phyloP scores from a whole-genome alignment of 2,888 invertebrate genomes.

The Diadromus collaris region DNA sequence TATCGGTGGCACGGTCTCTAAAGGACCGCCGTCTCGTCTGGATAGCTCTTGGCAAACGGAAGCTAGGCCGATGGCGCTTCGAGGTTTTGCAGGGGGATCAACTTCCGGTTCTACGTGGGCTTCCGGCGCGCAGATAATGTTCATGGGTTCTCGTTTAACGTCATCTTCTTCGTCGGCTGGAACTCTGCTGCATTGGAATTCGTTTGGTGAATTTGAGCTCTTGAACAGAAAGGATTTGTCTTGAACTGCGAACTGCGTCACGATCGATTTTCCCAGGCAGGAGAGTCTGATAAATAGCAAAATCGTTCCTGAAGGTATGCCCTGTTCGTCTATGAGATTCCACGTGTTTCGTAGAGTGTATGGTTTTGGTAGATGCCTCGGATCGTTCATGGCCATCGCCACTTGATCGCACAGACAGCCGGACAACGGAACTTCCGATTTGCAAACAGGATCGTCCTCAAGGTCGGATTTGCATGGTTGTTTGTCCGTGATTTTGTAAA shows the following conservation, averaged over 20 bases:
- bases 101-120: conserved; percentile 24
- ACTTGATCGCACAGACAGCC: conserved; percentile 68
- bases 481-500: conserved; percentile 55
- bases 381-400: conserved; percentile 62
- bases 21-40: conserved; percentile 62
- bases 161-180: conserved; percentile 40
- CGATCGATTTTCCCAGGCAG: conserved; percentile 73
- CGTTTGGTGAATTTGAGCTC: conserved; percentile 66
- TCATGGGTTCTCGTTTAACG: background rate
- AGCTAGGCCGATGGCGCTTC: conserved; percentile 65
- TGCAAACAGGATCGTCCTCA: conserved; percentile 58
- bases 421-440: conserved; percentile 62
- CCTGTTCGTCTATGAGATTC: conserved; percentile 65
- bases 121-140: conserved; percentile 42
- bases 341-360: conserved; percentile 67
- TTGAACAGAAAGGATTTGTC: conserved; percentile 72
- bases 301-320: conserved; percentile 71
- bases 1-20: conserved; percentile 49
- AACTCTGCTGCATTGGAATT: conserved; percentile 66
- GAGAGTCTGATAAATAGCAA: conserved; percentile 71
- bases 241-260: conserved; percentile 70
- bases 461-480: conserved; percentile 36
- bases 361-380: conserved; percentile 60
- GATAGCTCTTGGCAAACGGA: conserved; percentile 65
- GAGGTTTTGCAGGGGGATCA: conserved; percentile 46